A percentile compares a stretch with the other conserved stretches of the same genome.
Evolutionary conservation across 1,140 invertebrate species (phyloP).

Genomic region (Chrysomallon squamiferum): DNA sequence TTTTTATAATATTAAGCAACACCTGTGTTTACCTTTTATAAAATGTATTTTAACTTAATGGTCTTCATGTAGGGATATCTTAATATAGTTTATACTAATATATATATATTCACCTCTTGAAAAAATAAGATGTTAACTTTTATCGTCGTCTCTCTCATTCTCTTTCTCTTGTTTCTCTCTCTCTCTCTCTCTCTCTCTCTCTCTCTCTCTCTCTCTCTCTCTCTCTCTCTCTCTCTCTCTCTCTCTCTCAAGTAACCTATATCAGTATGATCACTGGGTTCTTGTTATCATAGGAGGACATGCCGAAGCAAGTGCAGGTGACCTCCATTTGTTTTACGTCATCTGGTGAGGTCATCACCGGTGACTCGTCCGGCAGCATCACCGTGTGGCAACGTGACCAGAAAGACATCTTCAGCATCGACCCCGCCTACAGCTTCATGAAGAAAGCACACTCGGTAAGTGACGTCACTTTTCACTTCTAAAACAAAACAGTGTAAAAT

Average conservation of each 20-base stretch:
- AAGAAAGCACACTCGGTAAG: slow-evolving; percentile 56
- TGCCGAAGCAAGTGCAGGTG: slow-evolving; percentile 51
- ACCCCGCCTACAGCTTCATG: slow-evolving; percentile 17
- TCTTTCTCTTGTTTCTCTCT: background rate
- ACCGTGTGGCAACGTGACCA: slow-evolving; percentile 74
- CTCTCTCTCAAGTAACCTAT: no score
- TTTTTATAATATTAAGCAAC: no score
- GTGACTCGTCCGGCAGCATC: slow-evolving; percentile 56
- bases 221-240: slow-evolving; percentile 1
- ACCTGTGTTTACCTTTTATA: no score
- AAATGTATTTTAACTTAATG: no score
- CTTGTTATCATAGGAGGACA: slow-evolving; percentile 29
- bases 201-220: background rate
- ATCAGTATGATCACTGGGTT: no score
- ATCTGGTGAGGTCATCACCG: slow-evolving; percentile 55
- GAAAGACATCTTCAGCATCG: slow-evolving; percentile 36
- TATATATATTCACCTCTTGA: no score
- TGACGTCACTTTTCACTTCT: background rate
- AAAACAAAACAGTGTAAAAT: background rate
- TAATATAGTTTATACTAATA: no score
- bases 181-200: slow-evolving; percentile 13
- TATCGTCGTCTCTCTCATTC: no score
- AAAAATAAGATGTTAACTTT: no score
- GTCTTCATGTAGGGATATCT: no score
- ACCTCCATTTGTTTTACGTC: slow-evolving; percentile 47